phyloP scores from a whole-genome alignment of 1,140 invertebrate genomes.

The Lepidurus arcticus region DNA sequence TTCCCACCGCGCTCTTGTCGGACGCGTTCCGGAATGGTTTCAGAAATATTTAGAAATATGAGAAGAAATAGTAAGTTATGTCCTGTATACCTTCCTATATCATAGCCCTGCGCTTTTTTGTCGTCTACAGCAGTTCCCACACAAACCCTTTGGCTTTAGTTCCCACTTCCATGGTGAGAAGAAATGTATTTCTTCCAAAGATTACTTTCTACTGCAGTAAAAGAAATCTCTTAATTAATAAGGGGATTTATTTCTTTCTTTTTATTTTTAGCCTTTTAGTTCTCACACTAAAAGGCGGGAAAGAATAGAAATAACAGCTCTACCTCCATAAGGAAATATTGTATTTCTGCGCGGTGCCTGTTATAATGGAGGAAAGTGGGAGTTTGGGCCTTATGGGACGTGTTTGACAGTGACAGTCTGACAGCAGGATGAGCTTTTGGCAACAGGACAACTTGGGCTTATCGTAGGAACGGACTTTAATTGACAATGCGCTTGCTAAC shows the following conservation, averaged over 20 bases:
- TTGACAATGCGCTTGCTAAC: background rate
- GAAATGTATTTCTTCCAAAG: too few species aligned
- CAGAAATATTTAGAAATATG: conserved; percentile 5
- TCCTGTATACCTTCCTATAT: too few species aligned
- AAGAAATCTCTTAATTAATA: too few species aligned
- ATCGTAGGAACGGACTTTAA: background rate
- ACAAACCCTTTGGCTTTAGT: too few species aligned
- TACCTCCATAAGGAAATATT: background rate
- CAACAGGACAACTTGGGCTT: background rate
- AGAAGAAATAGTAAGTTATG: background rate
- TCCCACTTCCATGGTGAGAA: too few species aligned
- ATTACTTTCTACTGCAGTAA: too few species aligned
- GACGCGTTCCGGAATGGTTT: background rate
- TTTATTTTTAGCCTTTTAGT: background rate
- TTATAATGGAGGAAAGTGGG: background rate
- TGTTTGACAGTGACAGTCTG: background rate
- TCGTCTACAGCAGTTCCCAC: too few species aligned
- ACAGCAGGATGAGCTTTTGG: background rate
- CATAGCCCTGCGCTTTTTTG: too few species aligned
- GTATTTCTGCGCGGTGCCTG: background rate
- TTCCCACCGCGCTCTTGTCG: background rate
- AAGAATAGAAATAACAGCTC: background rate
- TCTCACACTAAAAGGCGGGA: background rate
- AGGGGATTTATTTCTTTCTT: background rate
- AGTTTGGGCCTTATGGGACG: background rate